Conservation (phyloP, 2,797 vertebrate genomes). For the Girardinus metallicus region DNA sequence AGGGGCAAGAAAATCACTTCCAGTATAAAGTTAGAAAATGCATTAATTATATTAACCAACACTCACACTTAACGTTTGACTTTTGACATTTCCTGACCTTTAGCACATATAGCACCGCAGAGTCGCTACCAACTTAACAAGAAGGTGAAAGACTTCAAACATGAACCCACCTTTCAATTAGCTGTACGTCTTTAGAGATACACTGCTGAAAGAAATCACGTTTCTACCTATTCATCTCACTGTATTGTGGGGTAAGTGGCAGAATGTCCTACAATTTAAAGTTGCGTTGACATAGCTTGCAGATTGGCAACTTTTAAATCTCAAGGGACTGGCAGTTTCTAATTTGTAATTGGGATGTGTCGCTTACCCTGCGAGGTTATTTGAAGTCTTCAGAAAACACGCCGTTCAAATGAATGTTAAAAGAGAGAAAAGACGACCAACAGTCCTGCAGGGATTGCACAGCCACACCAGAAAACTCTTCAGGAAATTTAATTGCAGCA, state of each 20-base stretch:
- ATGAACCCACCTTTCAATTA: slow-evolving; percentile 3
- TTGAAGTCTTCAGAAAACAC: slow-evolving; percentile 78
- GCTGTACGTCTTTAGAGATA: neutral
- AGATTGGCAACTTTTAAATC: slow-evolving; percentile 44
- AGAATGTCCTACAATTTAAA: slow-evolving; percentile 23
- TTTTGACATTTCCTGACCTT: slow-evolving; percentile 2
- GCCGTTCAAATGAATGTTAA: slow-evolving; percentile 52
- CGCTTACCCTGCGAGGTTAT: slow-evolving; percentile 73
- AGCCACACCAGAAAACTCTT: slow-evolving; percentile 75
- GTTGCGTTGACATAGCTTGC: slow-evolving; percentile 29
- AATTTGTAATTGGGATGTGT: slow-evolving; percentile 81
- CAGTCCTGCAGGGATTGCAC: slow-evolving; percentile 67
- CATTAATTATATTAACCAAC: neutral
- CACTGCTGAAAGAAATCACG: neutral
- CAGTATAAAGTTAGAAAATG: neutral
- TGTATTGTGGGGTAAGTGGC: slow-evolving; percentile 25
- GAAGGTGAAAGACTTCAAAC: neutral
- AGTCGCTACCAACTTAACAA: neutral
- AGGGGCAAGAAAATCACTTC: neutral
- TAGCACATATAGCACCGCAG: no score
- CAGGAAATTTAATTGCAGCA: slow-evolving; percentile 83
- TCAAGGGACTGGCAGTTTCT: slow-evolving; percentile 68
- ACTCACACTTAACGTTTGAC: neutral
- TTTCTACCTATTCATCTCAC: slow-evolving; percentile 5
- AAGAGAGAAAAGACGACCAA: slow-evolving; percentile 59